A percentile compares a stretch with the other conserved stretches of the same genome.
Evolutionary conservation across 2,797 vertebrate genomes (phyloP).

Genomic region (Pantherophis vulpinus): DNA sequence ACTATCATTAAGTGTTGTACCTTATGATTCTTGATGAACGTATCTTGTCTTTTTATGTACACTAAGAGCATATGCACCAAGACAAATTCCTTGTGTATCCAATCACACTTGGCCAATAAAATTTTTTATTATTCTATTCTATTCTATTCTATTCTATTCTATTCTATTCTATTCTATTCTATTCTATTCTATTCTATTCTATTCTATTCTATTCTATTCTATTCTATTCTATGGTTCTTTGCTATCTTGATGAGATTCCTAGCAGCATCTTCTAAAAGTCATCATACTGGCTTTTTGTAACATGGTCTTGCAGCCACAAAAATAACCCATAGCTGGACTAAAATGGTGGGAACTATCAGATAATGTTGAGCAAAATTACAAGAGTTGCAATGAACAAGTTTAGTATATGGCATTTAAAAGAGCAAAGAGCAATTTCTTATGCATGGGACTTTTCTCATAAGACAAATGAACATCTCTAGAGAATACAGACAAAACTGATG

Average conservation of each 20-base stretch:
- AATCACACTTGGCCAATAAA: too few species aligned
- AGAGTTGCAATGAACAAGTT: neutral
- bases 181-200: too few species aligned
- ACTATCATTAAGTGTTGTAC: too few species aligned
- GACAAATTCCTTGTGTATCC: too few species aligned
- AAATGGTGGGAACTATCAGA: neutral
- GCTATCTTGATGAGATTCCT: neutral
- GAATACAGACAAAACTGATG: neutral
- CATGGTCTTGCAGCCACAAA: neutral
- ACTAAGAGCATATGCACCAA: rapidly evolving
- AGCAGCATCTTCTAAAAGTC: neutral
- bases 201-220: too few species aligned
- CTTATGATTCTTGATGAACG: too few species aligned
- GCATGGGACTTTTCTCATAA: neutral
- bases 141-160: too few species aligned
- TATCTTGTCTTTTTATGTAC: too few species aligned
- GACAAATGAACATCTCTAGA: neutral
- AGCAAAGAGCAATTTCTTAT: neutral
- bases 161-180: too few species aligned
- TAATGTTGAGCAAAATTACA: neutral
- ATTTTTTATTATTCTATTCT: too few species aligned
- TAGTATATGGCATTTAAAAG: neutral
- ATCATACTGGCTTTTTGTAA: neutral
- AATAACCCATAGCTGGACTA: neutral
- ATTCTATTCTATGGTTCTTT: neutral